Evolutionary conservation across 2,113 vertebrate species (phyloP).

Genomic region (Coreoperca whiteheadi): DNA sequence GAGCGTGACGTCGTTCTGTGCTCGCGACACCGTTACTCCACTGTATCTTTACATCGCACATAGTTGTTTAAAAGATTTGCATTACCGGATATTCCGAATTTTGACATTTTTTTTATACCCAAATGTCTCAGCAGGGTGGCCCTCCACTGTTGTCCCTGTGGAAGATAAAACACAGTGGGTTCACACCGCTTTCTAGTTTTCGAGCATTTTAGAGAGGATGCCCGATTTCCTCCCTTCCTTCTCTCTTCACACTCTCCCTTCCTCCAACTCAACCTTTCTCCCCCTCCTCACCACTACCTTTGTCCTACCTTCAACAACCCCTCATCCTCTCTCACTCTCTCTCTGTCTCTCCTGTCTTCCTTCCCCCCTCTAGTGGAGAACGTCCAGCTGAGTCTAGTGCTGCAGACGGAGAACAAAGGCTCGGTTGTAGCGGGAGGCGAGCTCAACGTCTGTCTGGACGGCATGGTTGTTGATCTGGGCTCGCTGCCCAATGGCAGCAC

Average conservation of each 20-base stretch:
- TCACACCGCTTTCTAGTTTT: background rate
- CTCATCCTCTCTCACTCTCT: slow-evolving; percentile 5
- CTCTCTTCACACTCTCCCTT: background rate
- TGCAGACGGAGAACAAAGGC: slow-evolving; percentile 97
- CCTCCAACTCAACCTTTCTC: background rate
- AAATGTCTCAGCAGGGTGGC: background rate
- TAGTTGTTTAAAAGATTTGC: background rate
- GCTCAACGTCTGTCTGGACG: slow-evolving; percentile 95
- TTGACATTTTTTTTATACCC: background rate
- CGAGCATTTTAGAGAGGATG: background rate
- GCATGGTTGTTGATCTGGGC: slow-evolving; percentile 94
- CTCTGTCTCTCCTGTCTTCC: background rate
- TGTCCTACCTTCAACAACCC: slow-evolving; percentile 22
- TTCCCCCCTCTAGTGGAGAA: slow-evolving; percentile 91
- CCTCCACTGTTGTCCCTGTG: background rate
- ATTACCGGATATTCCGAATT: background rate
- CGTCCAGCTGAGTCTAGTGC: slow-evolving; percentile 93
- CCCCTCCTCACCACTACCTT: background rate
- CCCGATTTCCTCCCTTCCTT: background rate
- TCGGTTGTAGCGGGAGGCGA: slow-evolving; percentile 92
- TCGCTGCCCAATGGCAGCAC: slow-evolving; percentile 89
- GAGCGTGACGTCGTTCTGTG: too few species aligned
- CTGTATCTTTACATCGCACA: too few species aligned
- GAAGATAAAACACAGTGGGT: background rate
- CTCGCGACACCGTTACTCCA: too few species aligned